Conservation (phyloP, 2,113 vertebrate genomes). For the Seriola dumerili region DNA sequence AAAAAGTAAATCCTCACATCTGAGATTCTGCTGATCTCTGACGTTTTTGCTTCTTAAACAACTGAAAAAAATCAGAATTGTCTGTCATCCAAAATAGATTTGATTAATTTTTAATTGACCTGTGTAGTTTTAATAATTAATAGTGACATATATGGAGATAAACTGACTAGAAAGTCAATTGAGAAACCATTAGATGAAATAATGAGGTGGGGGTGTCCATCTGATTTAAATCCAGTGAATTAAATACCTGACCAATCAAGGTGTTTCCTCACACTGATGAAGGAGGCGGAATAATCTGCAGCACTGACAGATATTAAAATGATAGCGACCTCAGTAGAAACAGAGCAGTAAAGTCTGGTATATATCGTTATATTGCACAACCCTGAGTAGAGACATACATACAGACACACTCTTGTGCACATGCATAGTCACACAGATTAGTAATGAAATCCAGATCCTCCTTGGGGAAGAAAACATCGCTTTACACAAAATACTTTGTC, state of each 20-base stretch:
- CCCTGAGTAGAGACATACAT: neutral
- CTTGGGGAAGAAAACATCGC: conserved; percentile 75
- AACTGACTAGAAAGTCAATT: too few relatives aligned
- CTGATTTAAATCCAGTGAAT: neutral
- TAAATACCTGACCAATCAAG: neutral
- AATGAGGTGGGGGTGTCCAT: neutral
- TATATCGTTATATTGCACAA: neutral
- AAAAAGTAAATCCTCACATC: too few relatives aligned
- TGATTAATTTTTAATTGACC: too few relatives aligned
- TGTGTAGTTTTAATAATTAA: too few relatives aligned
- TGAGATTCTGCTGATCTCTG: too few relatives aligned
- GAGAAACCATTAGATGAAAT: neutral
- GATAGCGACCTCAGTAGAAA: neutral
- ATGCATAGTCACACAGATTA: conserved; percentile 41
- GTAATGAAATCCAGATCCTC: conserved; percentile 83
- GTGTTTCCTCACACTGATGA: neutral
- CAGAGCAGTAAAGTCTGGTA: neutral
- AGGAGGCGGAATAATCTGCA: neutral
- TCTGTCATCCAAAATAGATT: too few relatives aligned
- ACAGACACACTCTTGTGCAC: conserved; percentile 27
- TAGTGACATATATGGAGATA: too few relatives aligned
- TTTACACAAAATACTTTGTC: conserved; percentile 80
- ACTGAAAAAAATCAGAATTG: too few relatives aligned
- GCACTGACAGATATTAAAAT: too few relatives aligned
- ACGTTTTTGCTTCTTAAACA: too few relatives aligned